A percentile compares a stretch with the other conserved stretches of the same genome.
Evolutionary conservation across 2,888 invertebrate species (phyloP).

Genomic region (Galeruca laticollis): DNA sequence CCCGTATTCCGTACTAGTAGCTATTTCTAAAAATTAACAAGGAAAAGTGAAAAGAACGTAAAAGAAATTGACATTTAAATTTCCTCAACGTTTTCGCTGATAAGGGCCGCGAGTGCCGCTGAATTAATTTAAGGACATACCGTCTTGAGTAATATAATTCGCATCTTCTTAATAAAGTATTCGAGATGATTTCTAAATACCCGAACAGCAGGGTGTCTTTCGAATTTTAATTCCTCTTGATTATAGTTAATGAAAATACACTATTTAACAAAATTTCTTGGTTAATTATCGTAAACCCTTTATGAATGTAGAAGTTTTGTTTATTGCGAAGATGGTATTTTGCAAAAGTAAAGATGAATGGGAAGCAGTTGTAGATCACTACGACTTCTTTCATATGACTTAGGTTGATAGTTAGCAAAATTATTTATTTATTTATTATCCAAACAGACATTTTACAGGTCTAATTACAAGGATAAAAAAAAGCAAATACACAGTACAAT

Average conservation of each 20-base stretch:
- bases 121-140: slow-evolving; percentile 39
- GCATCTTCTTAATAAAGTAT: slow-evolving; percentile 40
- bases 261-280: neutral
- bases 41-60: slow-evolving; percentile 29
- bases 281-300: neutral
- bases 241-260: neutral
- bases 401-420: too few species aligned
- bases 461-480: too few species aligned
- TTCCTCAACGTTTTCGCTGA: slow-evolving; percentile 36
- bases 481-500: too few species aligned
- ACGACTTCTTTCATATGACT: too few species aligned
- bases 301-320: too few species aligned
- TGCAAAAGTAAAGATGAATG: too few species aligned
- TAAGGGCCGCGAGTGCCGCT: slow-evolving; percentile 33
- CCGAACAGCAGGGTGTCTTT: slow-evolving; percentile 8
- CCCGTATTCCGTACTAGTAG: neutral
- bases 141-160: slow-evolving; percentile 39
- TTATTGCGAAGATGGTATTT: too few species aligned
- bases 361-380: too few species aligned
- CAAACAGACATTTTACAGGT: too few species aligned
- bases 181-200: slow-evolving; percentile 41
- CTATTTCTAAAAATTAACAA: neutral
- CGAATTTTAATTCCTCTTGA: slow-evolving; percentile 21
- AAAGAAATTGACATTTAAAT: slow-evolving; percentile 43
- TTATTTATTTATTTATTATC: too few species aligned